Conservation (phyloP, 2,797 vertebrate species). For the Betta splendens region DNA sequence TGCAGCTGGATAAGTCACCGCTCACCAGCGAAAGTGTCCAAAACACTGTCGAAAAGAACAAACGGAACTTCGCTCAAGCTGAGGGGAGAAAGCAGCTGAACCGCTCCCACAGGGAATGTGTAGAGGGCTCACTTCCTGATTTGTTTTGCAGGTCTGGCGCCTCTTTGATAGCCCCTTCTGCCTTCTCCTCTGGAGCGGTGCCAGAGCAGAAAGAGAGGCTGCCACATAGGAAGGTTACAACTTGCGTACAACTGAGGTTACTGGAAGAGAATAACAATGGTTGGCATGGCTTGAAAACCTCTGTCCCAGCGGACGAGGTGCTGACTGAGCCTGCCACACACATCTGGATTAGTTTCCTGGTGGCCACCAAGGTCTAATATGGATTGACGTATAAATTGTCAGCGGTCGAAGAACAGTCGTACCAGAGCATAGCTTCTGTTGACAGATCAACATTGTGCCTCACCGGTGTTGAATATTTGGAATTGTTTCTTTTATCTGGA, state of each 20-base stretch:
- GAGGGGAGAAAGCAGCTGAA: conserved; percentile 62
- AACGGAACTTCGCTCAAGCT: conserved; percentile 52
- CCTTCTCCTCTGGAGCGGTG: conserved; percentile 71
- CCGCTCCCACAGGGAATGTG: conserved; percentile 67
- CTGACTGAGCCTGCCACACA: conserved; percentile 68
- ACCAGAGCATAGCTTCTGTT: conserved; percentile 53
- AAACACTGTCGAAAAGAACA: conserved; percentile 67
- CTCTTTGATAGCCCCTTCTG: conserved; percentile 60
- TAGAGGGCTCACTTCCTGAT: conserved; percentile 74
- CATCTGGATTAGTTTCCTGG: conserved; percentile 83
- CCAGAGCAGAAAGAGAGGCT: conserved; percentile 67
- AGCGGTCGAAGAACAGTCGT: conserved; percentile 74
- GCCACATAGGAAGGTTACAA: conserved; percentile 80
- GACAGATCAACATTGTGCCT: conserved; percentile 66
- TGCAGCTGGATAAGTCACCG: conserved; percentile 73
- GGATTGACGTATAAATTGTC: conserved; percentile 75
- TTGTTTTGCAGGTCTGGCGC: conserved; percentile 70
- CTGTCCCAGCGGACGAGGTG: conserved; percentile 66
- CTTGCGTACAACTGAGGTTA: conserved; percentile 75
- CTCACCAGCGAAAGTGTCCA: conserved; percentile 59
- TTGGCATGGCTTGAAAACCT: conserved; percentile 81
- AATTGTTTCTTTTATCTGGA: too few species aligned
- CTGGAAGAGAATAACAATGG: conserved; percentile 84
- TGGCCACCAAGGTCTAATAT: conserved; percentile 68
- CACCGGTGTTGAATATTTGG: conserved; percentile 43